Conservation (phyloP, 2,113 vertebrate species). For the Dasyprocta punctata region DNA sequence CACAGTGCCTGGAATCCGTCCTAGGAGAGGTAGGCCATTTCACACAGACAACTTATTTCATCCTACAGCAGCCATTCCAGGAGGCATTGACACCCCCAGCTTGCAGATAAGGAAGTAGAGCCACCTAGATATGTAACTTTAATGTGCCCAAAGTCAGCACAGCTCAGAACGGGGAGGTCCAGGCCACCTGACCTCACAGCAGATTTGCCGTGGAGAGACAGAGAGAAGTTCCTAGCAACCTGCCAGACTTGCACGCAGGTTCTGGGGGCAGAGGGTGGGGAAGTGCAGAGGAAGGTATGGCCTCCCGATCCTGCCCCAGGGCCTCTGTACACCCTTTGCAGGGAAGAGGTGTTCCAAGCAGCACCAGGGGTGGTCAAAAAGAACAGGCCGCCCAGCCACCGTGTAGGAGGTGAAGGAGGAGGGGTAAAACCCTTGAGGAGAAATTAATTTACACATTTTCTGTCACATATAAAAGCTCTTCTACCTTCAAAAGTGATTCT, state of each 20-base stretch:
- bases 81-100: neutral
- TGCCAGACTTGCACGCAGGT: neutral
- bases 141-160: neutral
- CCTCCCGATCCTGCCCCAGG: neutral
- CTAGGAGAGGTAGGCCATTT: neutral
- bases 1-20: neutral
- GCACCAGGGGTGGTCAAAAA: no score
- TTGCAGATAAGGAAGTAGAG: neutral
- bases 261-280: rapidly evolving
- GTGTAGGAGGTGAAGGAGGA: neutral
- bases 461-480: neutral
- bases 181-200: neutral
- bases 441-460: neutral
- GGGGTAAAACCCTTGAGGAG: neutral
- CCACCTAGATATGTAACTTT: neutral
- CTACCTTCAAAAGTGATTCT: neutral
- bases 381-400: neutral
- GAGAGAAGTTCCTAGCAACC: neutral
- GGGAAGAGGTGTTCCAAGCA: neutral
- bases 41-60: neutral
- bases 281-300: rapidly evolving
- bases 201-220: rapidly evolving
- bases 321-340: rapidly evolving
- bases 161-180: neutral
- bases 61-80: neutral